Evolutionary conservation across 2,888 invertebrate genomes (phyloP).

Genomic region (Callyntrura sp.): DNA sequence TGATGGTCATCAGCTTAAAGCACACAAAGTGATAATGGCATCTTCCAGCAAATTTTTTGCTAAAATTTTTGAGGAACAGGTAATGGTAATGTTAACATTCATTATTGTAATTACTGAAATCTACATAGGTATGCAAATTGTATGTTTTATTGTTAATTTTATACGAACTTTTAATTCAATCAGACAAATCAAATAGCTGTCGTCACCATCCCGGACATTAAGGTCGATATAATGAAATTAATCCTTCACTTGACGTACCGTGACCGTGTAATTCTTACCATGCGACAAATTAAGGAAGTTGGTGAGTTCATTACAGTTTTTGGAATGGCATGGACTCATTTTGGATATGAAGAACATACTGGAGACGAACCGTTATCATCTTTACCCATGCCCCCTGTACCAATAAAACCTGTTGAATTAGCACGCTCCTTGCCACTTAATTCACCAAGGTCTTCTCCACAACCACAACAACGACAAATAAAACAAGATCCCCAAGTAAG

Average conservation of each 20-base stretch:
- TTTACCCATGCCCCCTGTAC: constrained; percentile 38
- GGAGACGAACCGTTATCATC: constrained; percentile 49
- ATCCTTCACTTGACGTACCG: constrained; percentile 81
- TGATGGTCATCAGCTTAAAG: constrained; percentile 79
- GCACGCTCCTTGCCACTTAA: neutral
- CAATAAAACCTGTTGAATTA: constrained; percentile 40
- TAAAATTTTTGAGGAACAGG: constrained; percentile 82
- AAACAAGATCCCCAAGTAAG: neutral
- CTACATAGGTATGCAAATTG: neutral
- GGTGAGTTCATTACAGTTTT: constrained; percentile 78
- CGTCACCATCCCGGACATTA: constrained; percentile 81
- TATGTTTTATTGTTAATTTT: too few species aligned
- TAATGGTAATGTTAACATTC: constrained; percentile 34
- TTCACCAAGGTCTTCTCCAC: neutral
- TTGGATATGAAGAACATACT: constrained; percentile 72
- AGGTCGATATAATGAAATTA: constrained; percentile 77
- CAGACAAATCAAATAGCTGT: constrained; percentile 72
- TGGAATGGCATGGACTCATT: constrained; percentile 79
- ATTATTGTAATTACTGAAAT: neutral
- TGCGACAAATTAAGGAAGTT: constrained; percentile 79
- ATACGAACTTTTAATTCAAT: constrained; percentile 2
- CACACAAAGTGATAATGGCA: constrained; percentile 82
- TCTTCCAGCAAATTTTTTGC: constrained; percentile 81
- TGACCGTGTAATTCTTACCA: constrained; percentile 77
- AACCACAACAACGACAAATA: neutral